A percentile compares a stretch with the other conserved stretches of the same genome.
Conservation (phyloP, 1,140 invertebrate species). For the Fragariocoptes setiger region DNA sequence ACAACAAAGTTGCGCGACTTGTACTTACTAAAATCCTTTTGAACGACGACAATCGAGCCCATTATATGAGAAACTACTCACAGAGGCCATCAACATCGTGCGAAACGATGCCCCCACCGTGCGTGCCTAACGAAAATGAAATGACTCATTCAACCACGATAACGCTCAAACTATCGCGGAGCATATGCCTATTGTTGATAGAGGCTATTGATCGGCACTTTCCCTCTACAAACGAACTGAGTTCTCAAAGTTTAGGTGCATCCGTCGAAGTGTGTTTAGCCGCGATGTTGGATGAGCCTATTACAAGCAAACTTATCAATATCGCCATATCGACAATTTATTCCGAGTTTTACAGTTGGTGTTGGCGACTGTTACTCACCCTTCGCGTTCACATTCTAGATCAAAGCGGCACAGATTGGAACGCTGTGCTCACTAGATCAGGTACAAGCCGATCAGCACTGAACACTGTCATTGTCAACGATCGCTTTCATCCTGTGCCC, state of each 20-base stretch:
- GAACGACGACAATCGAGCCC: no score
- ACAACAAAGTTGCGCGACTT: conserved; percentile 6
- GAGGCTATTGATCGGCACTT: background rate
- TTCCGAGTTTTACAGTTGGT: conserved; percentile 3
- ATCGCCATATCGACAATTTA: background rate
- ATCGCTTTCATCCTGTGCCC: background rate
- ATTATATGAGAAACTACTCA: no score
- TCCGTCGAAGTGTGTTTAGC: background rate
- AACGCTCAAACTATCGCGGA: background rate
- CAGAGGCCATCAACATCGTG: no score
- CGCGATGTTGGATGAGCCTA: background rate
- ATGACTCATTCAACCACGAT: no score
- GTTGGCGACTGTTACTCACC: conserved; percentile 5
- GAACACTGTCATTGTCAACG: background rate
- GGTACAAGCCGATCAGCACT: background rate
- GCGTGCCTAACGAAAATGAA: no score
- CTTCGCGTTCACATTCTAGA: conserved; percentile 5
- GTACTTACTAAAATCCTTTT: conserved; percentile 5
- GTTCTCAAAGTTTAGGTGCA: background rate
- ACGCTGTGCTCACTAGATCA: background rate
- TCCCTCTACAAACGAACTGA: background rate
- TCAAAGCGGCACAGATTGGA: conserved; percentile 4
- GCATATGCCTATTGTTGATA: background rate
- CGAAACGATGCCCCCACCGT: no score
- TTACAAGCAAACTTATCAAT: background rate